Base-by-base conservation (phyloP, 1,140 invertebrate species). In the Euwallacea fornicatus region DNA sequence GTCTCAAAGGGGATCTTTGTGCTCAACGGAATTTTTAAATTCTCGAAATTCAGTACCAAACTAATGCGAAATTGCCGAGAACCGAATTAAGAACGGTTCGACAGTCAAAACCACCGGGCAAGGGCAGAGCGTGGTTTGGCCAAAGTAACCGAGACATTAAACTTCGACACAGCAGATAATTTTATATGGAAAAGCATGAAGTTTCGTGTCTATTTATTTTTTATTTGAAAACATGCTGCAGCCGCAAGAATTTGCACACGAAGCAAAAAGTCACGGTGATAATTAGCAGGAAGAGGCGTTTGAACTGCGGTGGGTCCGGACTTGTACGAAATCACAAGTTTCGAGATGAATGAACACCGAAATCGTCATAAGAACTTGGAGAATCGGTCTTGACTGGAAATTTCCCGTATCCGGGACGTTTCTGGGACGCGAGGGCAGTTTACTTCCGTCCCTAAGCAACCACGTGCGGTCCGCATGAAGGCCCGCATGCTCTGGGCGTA, bases 231-330 rank as follows among this genome's bases (percentile, higher is more conserved):
- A 50, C 9, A 50, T 50, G 7, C 13, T 50, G 9, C 46, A 50
- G 46, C 46, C 46, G 13, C 9, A 50, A 50, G 46, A 50, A 11
- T 10, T 50, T 11, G 13, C 13, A 50, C 13, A 50, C 46, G 9
- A 50, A 50, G 13, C 9, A 50, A 10, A 13, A 50, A 10, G 13
- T 11, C 9, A 6, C 46, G 46, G 16, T 56, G 3, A 56, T 56
- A 50, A 11, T 50, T 16, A 15, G 16, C 54, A 56, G 54, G 54
- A 56, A 56, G 54, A 9, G 54, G 54, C 54, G 54, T 56, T 56
- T 10, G 16, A 56, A 56, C 11, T 56, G 54, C 16, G 54, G 16
- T 56, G 16, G 54, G 16, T 56, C 54, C 16, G 8, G 8, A 56
- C 13, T 11, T 50, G 2, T 2, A 50, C 46, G 9, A 50, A 50